phyloP scores from a whole-genome alignment of 2,113 vertebrate genomes.

The Blennius ocellaris region DNA sequence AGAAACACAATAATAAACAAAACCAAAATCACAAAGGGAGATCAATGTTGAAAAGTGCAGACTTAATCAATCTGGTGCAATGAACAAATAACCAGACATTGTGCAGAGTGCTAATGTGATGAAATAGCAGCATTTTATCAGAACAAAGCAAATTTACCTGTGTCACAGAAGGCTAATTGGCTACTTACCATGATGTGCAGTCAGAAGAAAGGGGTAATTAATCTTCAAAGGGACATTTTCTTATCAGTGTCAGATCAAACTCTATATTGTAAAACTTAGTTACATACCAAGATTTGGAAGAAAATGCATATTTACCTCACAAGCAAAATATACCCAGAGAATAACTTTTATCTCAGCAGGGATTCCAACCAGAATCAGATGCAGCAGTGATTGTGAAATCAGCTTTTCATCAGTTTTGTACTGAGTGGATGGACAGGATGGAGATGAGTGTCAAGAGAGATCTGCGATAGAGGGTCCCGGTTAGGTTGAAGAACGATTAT shows the following conservation, averaged over 20 bases:
- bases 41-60: neutral
- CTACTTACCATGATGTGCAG: conserved; percentile 11
- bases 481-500: too few species aligned
- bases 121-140: conserved; percentile 1
- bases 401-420: too few species aligned
- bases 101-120: conserved; percentile 3
- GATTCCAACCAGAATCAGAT: too few species aligned
- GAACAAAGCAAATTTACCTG: neutral
- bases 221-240: neutral
- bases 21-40: neutral
- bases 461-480: too few species aligned
- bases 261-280: neutral
- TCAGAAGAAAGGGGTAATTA: conserved; percentile 16
- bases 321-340: too few species aligned
- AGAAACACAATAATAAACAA: neutral
- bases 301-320: neutral
- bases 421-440: too few species aligned
- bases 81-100: conserved; percentile 6
- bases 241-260: conserved; percentile 14
- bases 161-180: conserved; percentile 28
- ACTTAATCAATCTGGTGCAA: neutral
- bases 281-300: neutral
- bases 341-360: too few species aligned
- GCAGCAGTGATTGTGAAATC: too few species aligned
- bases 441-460: too few species aligned